These are phyloP conservation scores for Athripsodes cinereus DNA, from an alignment of 2,888 invertebrate species.

Conservation along the genomic window DNA sequence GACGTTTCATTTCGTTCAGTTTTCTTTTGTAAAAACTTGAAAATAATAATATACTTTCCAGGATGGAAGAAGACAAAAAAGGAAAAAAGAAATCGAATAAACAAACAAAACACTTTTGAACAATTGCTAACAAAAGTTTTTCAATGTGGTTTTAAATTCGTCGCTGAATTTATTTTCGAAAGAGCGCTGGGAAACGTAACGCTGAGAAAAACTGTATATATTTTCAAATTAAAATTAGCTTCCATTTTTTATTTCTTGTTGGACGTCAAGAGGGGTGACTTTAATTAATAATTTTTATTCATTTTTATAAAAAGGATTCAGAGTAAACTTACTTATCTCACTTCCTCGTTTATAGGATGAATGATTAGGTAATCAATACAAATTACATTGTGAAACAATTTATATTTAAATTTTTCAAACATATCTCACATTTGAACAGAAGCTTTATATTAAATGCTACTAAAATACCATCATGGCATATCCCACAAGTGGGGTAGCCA, in stretches of 20 bases:
- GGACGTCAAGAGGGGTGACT: constrained; percentile 2
- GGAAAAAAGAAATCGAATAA: background rate
- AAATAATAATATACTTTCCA: no score
- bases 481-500: no score
- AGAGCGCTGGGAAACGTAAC: background rate
- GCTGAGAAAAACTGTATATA: background rate
- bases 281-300: no score
- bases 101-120: background rate
- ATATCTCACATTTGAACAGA: no score
- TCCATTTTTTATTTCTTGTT: background rate
- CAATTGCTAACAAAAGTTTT: background rate
- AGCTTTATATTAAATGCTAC: no score
- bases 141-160: constrained; percentile 2
- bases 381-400: no score
- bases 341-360: background rate
- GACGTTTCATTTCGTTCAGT: no score
- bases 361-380: no score
- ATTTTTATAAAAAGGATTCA: no score
- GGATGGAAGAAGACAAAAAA: background rate
- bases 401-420: no score
- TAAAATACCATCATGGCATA: no score
- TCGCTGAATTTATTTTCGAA: background rate
- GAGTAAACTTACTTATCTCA: background rate
- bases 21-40: no score
- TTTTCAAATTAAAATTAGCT: background rate